Percentiles rank a stretch among this genome's conserved stretches.
Evolutionary conservation across 2,888 invertebrate genomes (phyloP).

Genomic region (Aphidoletes aphidimyza): DNA sequence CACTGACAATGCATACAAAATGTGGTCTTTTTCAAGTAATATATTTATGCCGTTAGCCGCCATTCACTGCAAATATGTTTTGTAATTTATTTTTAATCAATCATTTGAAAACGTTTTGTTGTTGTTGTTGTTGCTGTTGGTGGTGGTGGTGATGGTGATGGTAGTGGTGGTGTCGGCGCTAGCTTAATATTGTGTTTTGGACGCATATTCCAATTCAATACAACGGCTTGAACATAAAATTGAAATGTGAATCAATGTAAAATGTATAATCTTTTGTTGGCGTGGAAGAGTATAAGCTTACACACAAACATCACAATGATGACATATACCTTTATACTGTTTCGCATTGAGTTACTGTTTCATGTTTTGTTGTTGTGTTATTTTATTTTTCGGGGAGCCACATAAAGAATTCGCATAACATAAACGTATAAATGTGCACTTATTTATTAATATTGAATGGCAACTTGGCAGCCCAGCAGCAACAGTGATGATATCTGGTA

Average conservation of each 20-base stretch:
- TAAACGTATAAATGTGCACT: neutral
- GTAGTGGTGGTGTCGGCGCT: too few relatives aligned
- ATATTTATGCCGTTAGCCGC: neutral
- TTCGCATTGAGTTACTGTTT: neutral
- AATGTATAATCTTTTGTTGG: neutral
- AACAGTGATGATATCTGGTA: neutral
- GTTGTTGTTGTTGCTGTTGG: neutral
- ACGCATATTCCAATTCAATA: too few relatives aligned
- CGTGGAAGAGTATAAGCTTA: neutral
- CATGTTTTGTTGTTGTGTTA: conserved; percentile 6
- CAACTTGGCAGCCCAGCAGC: neutral
- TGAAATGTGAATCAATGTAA: conserved; percentile 23
- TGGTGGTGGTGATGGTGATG: too few relatives aligned
- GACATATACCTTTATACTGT: neutral
- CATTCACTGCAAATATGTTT: neutral
- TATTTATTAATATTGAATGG: conserved; percentile 36
- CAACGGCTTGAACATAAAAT: neutral
- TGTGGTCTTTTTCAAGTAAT: neutral
- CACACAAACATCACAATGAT: neutral
- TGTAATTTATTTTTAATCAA: conserved; percentile 49
- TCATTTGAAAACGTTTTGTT: neutral
- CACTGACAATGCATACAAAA: too few relatives aligned
- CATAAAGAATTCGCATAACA: neutral
- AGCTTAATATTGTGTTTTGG: too few relatives aligned
- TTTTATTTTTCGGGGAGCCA: too few relatives aligned